Evolutionary conservation across 2,888 invertebrate species (phyloP).

Genomic region (Plebejus argus): DNA sequence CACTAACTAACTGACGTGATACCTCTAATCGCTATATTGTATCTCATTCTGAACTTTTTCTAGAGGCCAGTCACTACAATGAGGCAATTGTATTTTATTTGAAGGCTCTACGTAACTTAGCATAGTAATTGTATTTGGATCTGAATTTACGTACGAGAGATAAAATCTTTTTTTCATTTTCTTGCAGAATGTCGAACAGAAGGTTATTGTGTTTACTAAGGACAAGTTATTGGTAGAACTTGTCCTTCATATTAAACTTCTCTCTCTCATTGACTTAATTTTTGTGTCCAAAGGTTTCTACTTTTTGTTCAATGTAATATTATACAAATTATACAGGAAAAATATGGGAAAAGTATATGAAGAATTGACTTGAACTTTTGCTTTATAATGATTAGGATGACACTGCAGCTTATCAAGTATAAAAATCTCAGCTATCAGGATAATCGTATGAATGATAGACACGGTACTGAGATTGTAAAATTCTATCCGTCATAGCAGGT

Average conservation of each 20-base stretch:
- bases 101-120: neutral
- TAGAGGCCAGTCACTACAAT: slow-evolving; percentile 13
- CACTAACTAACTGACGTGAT: slow-evolving; percentile 57
- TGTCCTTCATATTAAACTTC: too few species aligned
- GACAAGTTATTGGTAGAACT: too few species aligned
- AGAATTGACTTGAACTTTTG: neutral
- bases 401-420: neutral
- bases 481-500: slow-evolving; percentile 52
- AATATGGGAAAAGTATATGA: too few species aligned
- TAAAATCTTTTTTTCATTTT: neutral
- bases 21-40: slow-evolving; percentile 59
- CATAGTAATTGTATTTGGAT: neutral
- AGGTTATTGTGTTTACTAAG: neutral
- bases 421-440: neutral
- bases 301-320: neutral
- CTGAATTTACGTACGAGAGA: neutral
- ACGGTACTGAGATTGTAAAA: slow-evolving; percentile 38
- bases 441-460: slow-evolving; percentile 10
- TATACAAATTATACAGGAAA: too few species aligned
- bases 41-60: slow-evolving; percentile 41
- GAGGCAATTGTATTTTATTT: slow-evolving; percentile 18
- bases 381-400: neutral
- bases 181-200: neutral
- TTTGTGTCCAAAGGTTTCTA: neutral
- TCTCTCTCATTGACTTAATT: neutral